phyloP scores from a whole-genome alignment of 2,888 invertebrate genomes.

The Gnatocerus cornutus region DNA sequence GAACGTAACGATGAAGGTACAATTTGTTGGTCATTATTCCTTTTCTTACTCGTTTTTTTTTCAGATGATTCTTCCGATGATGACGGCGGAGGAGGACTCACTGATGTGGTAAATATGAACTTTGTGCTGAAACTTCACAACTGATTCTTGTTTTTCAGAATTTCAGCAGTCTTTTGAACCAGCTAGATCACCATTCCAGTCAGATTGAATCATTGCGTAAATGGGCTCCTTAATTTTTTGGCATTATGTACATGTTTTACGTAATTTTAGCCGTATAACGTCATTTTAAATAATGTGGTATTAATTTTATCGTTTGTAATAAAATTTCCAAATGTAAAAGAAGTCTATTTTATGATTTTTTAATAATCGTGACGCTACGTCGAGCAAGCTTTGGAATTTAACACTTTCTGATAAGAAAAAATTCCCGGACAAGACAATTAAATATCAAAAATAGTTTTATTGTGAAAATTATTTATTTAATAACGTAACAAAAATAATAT shows the following conservation, averaged over 20 bases:
- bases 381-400: too few species aligned
- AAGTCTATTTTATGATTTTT: too few species aligned
- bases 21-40: constrained; percentile 2
- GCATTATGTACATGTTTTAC: constrained; percentile 21
- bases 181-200: constrained; percentile 44
- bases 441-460: too few species aligned
- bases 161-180: constrained; percentile 43
- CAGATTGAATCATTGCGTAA: constrained; percentile 41
- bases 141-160: constrained; percentile 33
- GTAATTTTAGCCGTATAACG: constrained; percentile 1
- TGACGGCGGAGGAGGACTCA: constrained; percentile 13
- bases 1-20: constrained; percentile 23
- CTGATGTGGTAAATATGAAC: constrained; percentile 35
- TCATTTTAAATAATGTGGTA: constrained; percentile 6
- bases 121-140: not conserved
- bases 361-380: too few species aligned
- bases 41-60: not conserved
- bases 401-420: too few species aligned
- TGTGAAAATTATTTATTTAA: too few species aligned
- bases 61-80: constrained; percentile 39
- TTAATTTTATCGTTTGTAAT: not conserved
- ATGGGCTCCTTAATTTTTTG: constrained; percentile 33
- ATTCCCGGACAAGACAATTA: too few species aligned
- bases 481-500: too few species aligned
- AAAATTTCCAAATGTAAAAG: not conserved